A percentile compares a stretch with the other conserved stretches of the same genome.
These are phyloP conservation scores for Myanophis thanlyinensis DNA, from an alignment of 2,113 vertebrate genomes.

Conservation along the genomic window DNA sequence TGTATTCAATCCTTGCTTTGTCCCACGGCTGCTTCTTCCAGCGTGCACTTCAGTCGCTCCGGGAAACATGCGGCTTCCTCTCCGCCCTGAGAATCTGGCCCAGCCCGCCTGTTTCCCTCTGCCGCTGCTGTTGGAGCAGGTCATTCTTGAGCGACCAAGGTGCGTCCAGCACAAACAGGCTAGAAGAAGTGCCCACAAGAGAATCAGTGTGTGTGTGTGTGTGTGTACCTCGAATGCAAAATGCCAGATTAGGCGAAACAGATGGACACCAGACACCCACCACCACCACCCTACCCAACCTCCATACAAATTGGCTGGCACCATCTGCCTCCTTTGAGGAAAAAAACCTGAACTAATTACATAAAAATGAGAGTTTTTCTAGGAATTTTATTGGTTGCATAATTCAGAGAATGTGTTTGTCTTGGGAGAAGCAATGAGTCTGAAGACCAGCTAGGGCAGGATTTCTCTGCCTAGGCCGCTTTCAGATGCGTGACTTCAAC, in stretches of 20 bases:
- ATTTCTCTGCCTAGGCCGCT: neutral
- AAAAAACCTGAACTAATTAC: neutral
- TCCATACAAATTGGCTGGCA: neutral
- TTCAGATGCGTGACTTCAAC: neutral
- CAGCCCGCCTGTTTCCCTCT: too few relatives aligned
- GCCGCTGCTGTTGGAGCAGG: too few relatives aligned
- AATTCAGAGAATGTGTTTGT: neutral
- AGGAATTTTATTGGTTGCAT: neutral
- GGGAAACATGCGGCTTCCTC: too few relatives aligned
- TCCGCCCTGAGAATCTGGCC: too few relatives aligned
- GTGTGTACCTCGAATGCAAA: neutral
- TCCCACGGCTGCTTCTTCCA: too few relatives aligned
- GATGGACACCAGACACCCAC: neutral
- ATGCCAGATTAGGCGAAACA: neutral
- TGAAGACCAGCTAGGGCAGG: neutral
- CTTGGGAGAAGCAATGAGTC: neutral
- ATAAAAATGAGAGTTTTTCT: neutral
- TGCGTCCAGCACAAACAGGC: too few relatives aligned
- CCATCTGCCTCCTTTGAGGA: neutral
- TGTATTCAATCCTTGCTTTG: too few relatives aligned
- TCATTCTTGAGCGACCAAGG: too few relatives aligned
- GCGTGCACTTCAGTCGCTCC: too few relatives aligned
- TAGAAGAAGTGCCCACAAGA: too few relatives aligned
- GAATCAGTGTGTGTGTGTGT: neutral
- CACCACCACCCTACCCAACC: neutral